Base-by-base conservation (phyloP, 2,797 vertebrate genomes). In the Chelidonichthys spinosus region DNA sequence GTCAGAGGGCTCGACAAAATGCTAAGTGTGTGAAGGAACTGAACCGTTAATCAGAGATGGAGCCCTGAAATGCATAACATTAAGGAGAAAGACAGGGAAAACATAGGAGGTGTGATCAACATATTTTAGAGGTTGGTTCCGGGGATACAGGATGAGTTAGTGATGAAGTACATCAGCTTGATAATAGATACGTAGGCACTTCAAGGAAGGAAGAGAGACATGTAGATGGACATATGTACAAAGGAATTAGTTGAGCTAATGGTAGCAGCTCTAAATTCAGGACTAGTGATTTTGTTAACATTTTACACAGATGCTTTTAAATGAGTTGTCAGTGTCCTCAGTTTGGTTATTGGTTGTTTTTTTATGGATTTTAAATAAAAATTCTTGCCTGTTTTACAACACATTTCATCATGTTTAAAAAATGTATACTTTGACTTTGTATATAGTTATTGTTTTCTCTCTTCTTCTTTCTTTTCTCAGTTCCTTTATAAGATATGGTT, bases 41-140 rank as follows among this genome's bases (percentile, higher is more conserved):
- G 18, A 35, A 35, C 11, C 1, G 10, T 60, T 55, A 55, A 60
- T 74, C 62, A 60, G 53, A 63, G 52, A n/a, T 7, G 43, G 50
- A 67, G 56, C 32, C 69, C 61, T 64, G 63, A 64, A 63, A 33
- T 39, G 49, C 54, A 46, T 43, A n/a, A 44, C 40, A 54, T 54
- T 55, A 69, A 65, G 42, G 60, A 43, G 54, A 44, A 43, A 62
- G 50, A 42, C 35, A 11, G n/a, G 14, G 47, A 4, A 33, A 58
- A 69, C 63, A 61, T 72, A 53, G 61, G 63, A 69, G 71, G 75
- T 66, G 53, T 53, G 82, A 78, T 72, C n/a, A 55, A 62, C 63
- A 59, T 49, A 49, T 59, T 63, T 53, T 18, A 74, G 42, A 11
- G 35, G 55, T 49, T 39, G 44, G 71, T 68, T 72, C 35, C 0